Base-by-base conservation (phyloP, 2,113 vertebrate species). In the Hucho hucho region DNA sequence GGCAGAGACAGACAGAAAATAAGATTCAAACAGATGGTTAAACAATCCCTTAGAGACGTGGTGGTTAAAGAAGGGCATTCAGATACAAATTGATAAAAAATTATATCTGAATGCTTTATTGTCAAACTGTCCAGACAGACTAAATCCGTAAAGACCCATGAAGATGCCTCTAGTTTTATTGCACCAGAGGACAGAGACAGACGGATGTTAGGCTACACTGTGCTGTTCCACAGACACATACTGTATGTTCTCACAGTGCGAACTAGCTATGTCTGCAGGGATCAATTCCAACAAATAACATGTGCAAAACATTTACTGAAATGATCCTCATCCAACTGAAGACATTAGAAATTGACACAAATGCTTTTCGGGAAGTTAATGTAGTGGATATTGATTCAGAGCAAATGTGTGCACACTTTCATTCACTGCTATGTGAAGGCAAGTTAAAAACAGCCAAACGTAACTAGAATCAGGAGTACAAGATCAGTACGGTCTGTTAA, bases 401-500 rank as follows among this genome's bases (percentile, higher is more conserved):
- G 24, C 26, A 9, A 20, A 71, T 32, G 26, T 24, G 16, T 6
- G 14, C 12, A 64, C 25, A 64, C 24, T 11, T 25, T 12, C 24
- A 26, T 28, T 26, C 25, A 28, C 24, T 26, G 12, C 61, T 16
- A 58, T 49, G 25, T 14, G 25, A 29, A 1, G 5, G 13, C 24
- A 46, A 81, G 82, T 77, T 86, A 78, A 81, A 84, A 79, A 86
- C 78, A 84, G 81, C 71, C 76, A 75, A 84, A 81, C 77, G 74
- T 78, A 85, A 86, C 87, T 82, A 84, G 83, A 85, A 86, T 74
- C 80, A 80, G 66, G 77, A 82, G 83, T 72, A 81, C 80, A 87
- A 82, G 85, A 88, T 92, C 91, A 86, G 89, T 90, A 88, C 71
- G 75, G 75, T 69, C 84, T 79, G 77, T 83, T 83, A 79, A 79